These are phyloP conservation scores for Fopius arisanus DNA, from an alignment of 1,140 invertebrate genomes.

Conservation along the genomic window DNA sequence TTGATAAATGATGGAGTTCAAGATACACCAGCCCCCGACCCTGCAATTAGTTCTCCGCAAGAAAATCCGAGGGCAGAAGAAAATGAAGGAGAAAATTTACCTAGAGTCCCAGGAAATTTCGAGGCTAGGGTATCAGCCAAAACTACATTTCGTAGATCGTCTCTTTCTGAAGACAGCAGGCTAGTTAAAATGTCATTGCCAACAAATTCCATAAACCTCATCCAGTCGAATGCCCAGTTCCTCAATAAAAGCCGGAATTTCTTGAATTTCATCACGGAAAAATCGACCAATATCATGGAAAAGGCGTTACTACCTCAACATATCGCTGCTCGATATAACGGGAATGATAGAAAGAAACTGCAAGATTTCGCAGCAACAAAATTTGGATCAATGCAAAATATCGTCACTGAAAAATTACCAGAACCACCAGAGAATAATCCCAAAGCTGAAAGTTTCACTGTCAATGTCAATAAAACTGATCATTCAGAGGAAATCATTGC, in stretches of 20 bases:
- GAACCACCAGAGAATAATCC: neutral
- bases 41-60: neutral
- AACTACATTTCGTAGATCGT: conserved; percentile 24
- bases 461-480: neutral
- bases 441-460: neutral
- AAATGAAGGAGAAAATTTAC: neutral
- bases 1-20: neutral
- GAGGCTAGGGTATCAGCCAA: neutral
- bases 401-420: neutral
- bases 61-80: neutral
- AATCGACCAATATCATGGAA: conserved; percentile 62
- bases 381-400: neutral
- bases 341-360: conserved; percentile 24
- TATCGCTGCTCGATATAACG: conserved; percentile 41
- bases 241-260: conserved; percentile 58
- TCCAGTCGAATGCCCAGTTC: conserved; percentile 57
- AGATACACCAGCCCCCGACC: neutral
- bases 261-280: conserved; percentile 60
- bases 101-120: neutral
- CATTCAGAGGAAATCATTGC: neutral
- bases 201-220: conserved; percentile 53
- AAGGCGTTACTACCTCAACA: conserved; percentile 55
- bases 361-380: neutral
- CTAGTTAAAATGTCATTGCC: conserved; percentile 57
- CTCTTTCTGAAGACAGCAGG: conserved; percentile 49